These are phyloP conservation scores for Tachypleus tridentatus DNA, from an alignment of 1,140 invertebrate species.

Conservation along the genomic window DNA sequence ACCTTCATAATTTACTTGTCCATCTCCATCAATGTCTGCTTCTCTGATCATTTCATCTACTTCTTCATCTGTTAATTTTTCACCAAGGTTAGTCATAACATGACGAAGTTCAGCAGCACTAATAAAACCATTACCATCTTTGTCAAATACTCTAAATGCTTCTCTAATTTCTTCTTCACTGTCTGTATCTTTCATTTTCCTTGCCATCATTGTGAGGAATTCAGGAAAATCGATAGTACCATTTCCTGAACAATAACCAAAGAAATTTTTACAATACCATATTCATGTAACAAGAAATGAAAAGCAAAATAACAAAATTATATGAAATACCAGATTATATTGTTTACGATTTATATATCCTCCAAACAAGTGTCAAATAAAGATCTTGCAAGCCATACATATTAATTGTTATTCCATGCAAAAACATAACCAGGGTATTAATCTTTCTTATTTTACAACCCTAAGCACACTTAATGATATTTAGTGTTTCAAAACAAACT, in stretches of 20 bases:
- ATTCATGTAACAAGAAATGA: too few relatives aligned
- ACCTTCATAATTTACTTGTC: conserved; percentile 98
- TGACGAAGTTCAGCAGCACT: conserved; percentile 86
- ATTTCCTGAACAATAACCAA: conserved; percentile 53
- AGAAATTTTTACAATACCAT: too few relatives aligned
- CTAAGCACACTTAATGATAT: too few relatives aligned
- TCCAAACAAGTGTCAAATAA: too few relatives aligned
- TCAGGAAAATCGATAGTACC: conserved; percentile 98
- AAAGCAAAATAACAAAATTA: too few relatives aligned
- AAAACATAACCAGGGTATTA: too few relatives aligned
- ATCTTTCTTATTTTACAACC: too few relatives aligned
- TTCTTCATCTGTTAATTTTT: conserved; percentile 96
- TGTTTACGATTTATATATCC: too few relatives aligned
- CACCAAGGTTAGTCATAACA: conserved; percentile 97
- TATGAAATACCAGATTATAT: too few relatives aligned
- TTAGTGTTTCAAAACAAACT: too few relatives aligned
- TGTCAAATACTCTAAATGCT: conserved; percentile 96
- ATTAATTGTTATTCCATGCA: too few relatives aligned
- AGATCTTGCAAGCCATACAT: too few relatives aligned
- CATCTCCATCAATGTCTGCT: conserved; percentile 95
- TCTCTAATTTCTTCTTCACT: conserved; percentile 97
- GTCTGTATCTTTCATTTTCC: conserved; percentile 98
- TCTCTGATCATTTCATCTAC: conserved; percentile 96
- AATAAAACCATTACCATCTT: conserved; percentile 94
- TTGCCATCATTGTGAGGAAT: conserved; percentile 97